Percentiles rank a stretch among this genome's conserved stretches.
These are phyloP conservation scores for Fregata magnificens DNA, from an alignment of 2,113 vertebrate genomes.

Conservation along the genomic window DNA sequence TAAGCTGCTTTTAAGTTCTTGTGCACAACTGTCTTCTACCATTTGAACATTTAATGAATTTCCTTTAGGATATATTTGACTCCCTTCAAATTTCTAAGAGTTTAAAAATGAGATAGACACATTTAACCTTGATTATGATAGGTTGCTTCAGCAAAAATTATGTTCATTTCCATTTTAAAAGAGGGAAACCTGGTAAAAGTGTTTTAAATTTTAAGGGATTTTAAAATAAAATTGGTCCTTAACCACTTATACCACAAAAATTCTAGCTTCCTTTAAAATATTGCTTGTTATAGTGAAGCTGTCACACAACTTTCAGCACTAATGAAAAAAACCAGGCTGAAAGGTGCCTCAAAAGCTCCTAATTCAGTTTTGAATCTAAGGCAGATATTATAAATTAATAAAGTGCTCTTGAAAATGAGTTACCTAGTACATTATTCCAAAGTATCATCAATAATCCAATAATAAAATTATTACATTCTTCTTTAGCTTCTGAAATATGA, in stretches of 20 bases:
- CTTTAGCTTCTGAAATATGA: neutral
- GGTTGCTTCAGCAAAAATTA: neutral
- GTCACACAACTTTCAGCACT: neutral
- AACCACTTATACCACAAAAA: neutral
- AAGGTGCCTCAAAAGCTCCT: neutral
- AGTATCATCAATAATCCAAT: neutral
- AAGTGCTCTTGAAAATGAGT: neutral
- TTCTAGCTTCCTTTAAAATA: neutral
- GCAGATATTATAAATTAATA: neutral
- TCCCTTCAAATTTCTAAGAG: neutral
- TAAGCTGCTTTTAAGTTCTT: neutral
- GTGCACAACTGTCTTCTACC: neutral
- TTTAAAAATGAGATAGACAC: neutral
- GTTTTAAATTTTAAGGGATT: neutral
- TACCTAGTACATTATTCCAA: neutral
- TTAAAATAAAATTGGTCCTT: neutral
- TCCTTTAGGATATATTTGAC: neutral
- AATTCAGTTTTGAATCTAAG: neutral
- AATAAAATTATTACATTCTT: neutral
- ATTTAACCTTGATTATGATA: neutral
- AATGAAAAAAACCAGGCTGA: neutral
- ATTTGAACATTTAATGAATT: neutral
- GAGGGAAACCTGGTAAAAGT: neutral
- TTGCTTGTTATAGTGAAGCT: neutral
- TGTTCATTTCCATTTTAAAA: neutral